Evolutionary conservation across 2,113 vertebrate species (phyloP).

Genomic region (Corythornis vintsioides): DNA sequence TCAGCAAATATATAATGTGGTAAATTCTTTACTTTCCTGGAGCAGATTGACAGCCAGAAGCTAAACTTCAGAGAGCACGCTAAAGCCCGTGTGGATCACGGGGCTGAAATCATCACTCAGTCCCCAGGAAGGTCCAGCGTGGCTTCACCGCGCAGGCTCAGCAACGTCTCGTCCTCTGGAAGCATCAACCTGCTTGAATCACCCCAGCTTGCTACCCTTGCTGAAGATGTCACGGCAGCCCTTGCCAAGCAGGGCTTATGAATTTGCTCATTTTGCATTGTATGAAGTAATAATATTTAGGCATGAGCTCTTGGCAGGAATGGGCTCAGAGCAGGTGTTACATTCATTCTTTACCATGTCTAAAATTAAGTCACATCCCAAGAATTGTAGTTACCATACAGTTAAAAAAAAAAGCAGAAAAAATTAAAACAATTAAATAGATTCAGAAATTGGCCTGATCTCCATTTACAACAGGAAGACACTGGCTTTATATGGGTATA

Average conservation of each 20-base stretch:
- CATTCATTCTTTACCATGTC: slow-evolving; percentile 75
- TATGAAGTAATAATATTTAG: slow-evolving; percentile 78
- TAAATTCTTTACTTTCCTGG: slow-evolving; percentile 26
- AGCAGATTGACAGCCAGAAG: slow-evolving; percentile 96
- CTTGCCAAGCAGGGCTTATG: slow-evolving; percentile 99
- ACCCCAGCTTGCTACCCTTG: slow-evolving; percentile 93
- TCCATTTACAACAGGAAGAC: slow-evolving; percentile 79
- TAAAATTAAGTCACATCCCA: slow-evolving; percentile 75
- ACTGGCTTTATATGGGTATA: slow-evolving; percentile 80
- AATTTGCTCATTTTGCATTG: slow-evolving; percentile 74
- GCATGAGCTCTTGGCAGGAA: slow-evolving; percentile 83
- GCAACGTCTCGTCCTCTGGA: slow-evolving; percentile 95
- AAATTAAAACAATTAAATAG: slow-evolving; percentile 39
- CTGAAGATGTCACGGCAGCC: slow-evolving; percentile 96
- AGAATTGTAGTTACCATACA: slow-evolving; percentile 79
- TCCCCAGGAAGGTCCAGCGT: slow-evolving; percentile 87
- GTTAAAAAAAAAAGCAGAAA: slow-evolving; percentile 5
- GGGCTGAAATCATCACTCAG: slow-evolving; percentile 91
- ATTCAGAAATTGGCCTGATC: slow-evolving; percentile 79
- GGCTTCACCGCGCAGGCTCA: slow-evolving; percentile 88
- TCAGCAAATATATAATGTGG: background rate
- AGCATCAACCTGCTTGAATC: slow-evolving; percentile 97
- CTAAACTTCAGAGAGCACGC: slow-evolving; percentile 89
- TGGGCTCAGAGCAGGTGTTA: slow-evolving; percentile 83
- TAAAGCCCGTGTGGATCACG: slow-evolving; percentile 93